These are phyloP conservation scores for Arenicola marina DNA, from an alignment of 2,888 invertebrate species.

Conservation along the genomic window DNA sequence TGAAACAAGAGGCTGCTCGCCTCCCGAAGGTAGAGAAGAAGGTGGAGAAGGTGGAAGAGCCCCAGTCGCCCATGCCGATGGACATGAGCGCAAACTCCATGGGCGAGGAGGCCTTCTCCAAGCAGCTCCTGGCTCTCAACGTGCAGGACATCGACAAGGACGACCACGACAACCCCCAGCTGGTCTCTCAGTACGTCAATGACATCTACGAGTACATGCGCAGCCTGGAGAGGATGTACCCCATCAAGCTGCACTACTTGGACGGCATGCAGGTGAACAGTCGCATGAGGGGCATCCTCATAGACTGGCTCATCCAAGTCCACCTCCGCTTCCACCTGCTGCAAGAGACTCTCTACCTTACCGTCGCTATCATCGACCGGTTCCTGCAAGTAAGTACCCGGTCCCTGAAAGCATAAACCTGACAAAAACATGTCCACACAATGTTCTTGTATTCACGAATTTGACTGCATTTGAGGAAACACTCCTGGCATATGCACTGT, in stretches of 20 bases:
- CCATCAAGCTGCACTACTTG: constrained; percentile 72
- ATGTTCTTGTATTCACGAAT: too few relatives aligned
- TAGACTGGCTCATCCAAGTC: constrained; percentile 95
- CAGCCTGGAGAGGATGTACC: constrained; percentile 73
- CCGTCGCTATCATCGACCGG: constrained; percentile 85
- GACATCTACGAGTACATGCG: constrained; percentile 87
- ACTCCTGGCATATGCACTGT: background rate
- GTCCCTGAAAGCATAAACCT: background rate
- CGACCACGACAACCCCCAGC: constrained; percentile 75
- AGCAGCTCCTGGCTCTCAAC: constrained; percentile 12
- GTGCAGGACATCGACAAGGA: constrained; percentile 72
- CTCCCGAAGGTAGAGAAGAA: too few relatives aligned
- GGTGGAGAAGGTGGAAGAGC: too few relatives aligned
- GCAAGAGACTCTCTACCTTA: constrained; percentile 87
- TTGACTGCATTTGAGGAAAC: too few relatives aligned
- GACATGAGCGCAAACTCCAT: background rate
- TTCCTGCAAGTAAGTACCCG: constrained; percentile 81
- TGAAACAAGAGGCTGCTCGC: too few relatives aligned
- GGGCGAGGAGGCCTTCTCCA: constrained; percentile 18
- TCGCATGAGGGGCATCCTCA: constrained; percentile 84
- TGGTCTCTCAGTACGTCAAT: constrained; percentile 83
- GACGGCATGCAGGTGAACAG: constrained; percentile 73
- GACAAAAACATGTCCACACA: background rate
- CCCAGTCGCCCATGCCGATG: background rate
- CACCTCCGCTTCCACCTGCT: constrained; percentile 82